A percentile compares a stretch with the other conserved stretches of the same genome.
phyloP scores from a whole-genome alignment of 2,113 vertebrate genomes.

The Petaurus breviceps region DNA sequence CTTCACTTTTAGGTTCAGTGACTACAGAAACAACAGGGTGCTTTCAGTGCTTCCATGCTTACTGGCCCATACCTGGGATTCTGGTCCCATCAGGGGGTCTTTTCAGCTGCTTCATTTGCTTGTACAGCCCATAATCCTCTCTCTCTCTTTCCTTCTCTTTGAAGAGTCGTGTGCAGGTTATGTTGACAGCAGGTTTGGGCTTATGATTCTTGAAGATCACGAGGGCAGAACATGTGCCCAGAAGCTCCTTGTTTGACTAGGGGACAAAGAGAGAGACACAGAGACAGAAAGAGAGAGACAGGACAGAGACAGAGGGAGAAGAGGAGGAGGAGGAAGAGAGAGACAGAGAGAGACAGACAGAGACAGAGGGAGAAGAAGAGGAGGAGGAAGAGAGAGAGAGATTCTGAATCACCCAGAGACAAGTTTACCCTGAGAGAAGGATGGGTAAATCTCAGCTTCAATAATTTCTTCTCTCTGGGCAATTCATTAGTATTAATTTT shows the following conservation, averaged over 20 bases:
- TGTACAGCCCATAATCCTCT: slow-evolving; percentile 79
- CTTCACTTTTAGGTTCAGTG: not conserved
- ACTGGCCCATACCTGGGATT: slow-evolving; percentile 81
- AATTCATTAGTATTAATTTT: not conserved
- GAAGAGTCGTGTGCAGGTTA: slow-evolving; percentile 73
- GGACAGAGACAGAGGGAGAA: accelerated
- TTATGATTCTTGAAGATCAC: slow-evolving; percentile 80
- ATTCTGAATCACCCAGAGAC: not conserved
- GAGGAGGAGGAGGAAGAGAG: no score
- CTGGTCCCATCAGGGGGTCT: slow-evolving; percentile 53
- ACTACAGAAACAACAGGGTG: not conserved
- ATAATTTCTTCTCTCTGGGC: not conserved
- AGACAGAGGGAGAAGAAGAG: no score
- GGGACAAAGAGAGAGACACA: not conserved
- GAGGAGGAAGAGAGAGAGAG: no score
- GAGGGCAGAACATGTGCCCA: slow-evolving; percentile 80
- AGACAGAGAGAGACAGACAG: no score
- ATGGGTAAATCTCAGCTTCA: not conserved
- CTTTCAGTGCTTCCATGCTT: not conserved
- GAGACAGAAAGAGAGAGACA: not conserved
- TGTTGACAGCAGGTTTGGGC: slow-evolving; percentile 70
- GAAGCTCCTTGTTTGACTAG: slow-evolving; percentile 71
- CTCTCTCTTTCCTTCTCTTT: slow-evolving; percentile 57
- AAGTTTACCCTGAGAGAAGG: not conserved
- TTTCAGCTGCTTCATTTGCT: slow-evolving; percentile 71